Base-by-base conservation (phyloP, 2,888 invertebrate genomes). In the Synergus gifuensis region DNA sequence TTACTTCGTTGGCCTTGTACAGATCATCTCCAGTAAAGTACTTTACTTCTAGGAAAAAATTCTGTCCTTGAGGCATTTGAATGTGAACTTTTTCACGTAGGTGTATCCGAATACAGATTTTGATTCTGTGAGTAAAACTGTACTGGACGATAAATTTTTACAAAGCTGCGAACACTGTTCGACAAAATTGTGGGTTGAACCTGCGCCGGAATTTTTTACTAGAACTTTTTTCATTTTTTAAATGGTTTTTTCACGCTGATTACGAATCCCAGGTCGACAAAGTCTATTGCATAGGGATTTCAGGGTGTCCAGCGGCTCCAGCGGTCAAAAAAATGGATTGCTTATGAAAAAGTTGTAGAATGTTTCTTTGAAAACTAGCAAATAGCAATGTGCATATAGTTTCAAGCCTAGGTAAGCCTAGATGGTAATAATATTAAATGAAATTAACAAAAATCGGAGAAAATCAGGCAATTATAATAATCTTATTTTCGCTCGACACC, bases 241-340 rank as follows among this genome's bases (percentile, higher is more conserved):
- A 73, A 49, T 73, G 69, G 69, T 73, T 73, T 73, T 73, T 73
- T 73, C 69, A 73, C 69, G 69, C 69, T 73, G 69, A 73, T 73
- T 73, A 73, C 69, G 69, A 73, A 73, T 73, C 69, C 69, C 69
- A 73, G 49, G 69, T 73, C 69, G 49, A 73, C 36, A 54, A 73
- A 73, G 69, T 73, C 69, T 73, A 44, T 49, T 54, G 16, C 28
- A 16, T 54, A 73, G 36, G 49, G n/a, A 18, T 2, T 60, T 60
- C 60, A 54, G n/a, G 49, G 7, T 49, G 16, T n/a, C 7, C 11
- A n/a, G 49, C 7, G 36, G 4, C 7, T 36, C 36, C 7, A 36
- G 36, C 36, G 36, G 36, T 36, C 36, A 7, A 5, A 7, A 8
- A 54, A 44, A 2, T 44, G 9, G 44, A 44, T 44, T 8, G 54